Conservation (phyloP, 2,113 vertebrate species). For the Xyliphius kryptos region DNA sequence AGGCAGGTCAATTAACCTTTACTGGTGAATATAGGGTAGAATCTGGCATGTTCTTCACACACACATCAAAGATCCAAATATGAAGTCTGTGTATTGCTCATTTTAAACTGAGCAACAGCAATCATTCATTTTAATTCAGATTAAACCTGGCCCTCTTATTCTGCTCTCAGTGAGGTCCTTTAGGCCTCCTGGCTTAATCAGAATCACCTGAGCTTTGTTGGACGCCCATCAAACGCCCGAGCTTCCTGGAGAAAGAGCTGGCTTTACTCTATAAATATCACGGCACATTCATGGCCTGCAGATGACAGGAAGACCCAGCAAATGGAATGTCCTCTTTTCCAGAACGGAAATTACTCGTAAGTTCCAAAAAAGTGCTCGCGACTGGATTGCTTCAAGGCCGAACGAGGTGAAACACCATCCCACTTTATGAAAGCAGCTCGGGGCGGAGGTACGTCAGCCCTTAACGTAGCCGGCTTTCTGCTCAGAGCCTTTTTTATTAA, state of each 20-base stretch:
- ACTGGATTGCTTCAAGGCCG: constrained; percentile 75
- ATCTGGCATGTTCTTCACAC: too few relatives aligned
- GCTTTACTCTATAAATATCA: constrained; percentile 58
- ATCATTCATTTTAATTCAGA: neutral
- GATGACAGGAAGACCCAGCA: constrained; percentile 89
- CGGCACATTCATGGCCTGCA: constrained; percentile 80
- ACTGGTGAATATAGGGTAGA: too few relatives aligned
- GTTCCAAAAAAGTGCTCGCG: constrained; percentile 65
- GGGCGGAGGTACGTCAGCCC: constrained; percentile 64
- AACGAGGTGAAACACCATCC: constrained; percentile 75
- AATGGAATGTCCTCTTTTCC: constrained; percentile 78
- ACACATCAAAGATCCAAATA: too few relatives aligned
- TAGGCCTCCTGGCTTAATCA: constrained; percentile 67
- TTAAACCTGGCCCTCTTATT: too few relatives aligned
- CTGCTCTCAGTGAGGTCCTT: constrained; percentile 45
- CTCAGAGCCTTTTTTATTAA: constrained; percentile 68
- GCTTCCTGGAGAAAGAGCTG: constrained; percentile 58
- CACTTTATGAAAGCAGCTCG: constrained; percentile 73
- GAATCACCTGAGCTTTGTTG: constrained; percentile 86
- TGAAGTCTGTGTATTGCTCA: too few relatives aligned
- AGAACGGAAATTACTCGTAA: constrained; percentile 83
- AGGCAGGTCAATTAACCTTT: too few relatives aligned
- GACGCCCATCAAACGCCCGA: constrained; percentile 72
- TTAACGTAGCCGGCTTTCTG: constrained; percentile 68
- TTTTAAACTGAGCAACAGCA: too few relatives aligned